These are phyloP conservation scores for Pangasius krempfi DNA, from an alignment of 2,797 vertebrate species.

Conservation along the genomic window DNA sequence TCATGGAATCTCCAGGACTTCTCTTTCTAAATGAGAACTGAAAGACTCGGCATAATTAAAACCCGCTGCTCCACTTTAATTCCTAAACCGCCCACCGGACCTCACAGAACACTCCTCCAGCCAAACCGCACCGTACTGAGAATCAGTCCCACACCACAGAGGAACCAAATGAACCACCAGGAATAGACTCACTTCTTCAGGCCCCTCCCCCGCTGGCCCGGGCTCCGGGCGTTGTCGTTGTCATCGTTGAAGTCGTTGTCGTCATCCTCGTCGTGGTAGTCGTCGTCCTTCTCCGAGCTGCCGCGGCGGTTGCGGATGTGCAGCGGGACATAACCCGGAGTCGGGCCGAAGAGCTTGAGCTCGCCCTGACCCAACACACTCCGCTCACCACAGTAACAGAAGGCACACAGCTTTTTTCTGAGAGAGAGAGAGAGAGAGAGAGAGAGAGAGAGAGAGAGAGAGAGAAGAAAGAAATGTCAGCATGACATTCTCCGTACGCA, in stretches of 20 bases:
- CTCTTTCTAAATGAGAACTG: not conserved
- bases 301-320: conserved; percentile 77
- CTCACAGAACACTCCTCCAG: not conserved
- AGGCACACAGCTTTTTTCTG: conserved; percentile 92
- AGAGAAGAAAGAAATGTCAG: not conserved
- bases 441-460: not conserved
- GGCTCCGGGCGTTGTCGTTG: conserved; percentile 69
- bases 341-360: conserved; percentile 88
- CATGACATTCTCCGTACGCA: not conserved
- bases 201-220: conserved; percentile 67
- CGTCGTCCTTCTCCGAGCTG: conserved; percentile 77
- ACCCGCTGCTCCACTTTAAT: not conserved
- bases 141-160: not conserved
- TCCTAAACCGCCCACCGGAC: not conserved
- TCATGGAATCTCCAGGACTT: not conserved
- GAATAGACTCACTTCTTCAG: conserved; percentile 80
- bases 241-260: conserved; percentile 73
- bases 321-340: conserved; percentile 84
- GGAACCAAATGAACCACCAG: not conserved
- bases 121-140: not conserved
- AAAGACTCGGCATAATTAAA: not conserved
- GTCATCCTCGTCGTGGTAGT: conserved; percentile 71
- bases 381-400: conserved; percentile 90
- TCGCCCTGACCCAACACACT: conserved; percentile 92
- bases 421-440: conserved; percentile 15